phyloP scores from a whole-genome alignment of 2,888 invertebrate species.

The Frankliniella intonsa region DNA sequence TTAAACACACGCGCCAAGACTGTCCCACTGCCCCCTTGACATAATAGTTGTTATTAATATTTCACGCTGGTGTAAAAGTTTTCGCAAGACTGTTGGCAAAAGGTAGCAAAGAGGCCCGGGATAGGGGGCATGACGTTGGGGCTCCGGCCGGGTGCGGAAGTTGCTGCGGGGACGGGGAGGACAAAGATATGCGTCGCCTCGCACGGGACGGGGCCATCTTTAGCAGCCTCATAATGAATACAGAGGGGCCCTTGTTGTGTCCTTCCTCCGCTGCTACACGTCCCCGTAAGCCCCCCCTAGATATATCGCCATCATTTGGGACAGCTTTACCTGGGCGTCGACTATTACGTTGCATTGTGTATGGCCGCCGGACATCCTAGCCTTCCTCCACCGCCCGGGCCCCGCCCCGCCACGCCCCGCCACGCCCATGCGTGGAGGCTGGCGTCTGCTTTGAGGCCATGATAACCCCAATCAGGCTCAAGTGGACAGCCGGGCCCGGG shows the following conservation, averaged over 20 bases:
- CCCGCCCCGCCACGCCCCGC: neutral
- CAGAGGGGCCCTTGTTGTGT: constrained; percentile 3
- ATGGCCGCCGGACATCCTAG: neutral
- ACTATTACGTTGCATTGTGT: neutral
- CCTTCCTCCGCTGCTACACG: neutral
- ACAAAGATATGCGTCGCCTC: too few species aligned
- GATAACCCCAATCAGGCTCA: constrained; percentile 20
- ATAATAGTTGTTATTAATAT: too few species aligned
- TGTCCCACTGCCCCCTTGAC: too few species aligned
- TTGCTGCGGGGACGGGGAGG: too few species aligned
- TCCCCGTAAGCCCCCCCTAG: neutral
- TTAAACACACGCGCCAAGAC: too few species aligned
- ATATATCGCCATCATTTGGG: constrained; percentile 22
- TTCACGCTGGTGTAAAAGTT: too few species aligned
- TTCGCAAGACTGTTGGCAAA: too few species aligned
- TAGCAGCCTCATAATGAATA: constrained; percentile 15
- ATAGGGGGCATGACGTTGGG: too few species aligned
- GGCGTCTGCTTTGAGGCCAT: neutral
- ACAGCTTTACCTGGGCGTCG: neutral
- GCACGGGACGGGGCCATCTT: neutral
- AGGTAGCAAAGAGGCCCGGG: too few species aligned
- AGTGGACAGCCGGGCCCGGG: neutral
- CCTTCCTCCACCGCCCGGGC: neutral
- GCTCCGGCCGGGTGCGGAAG: too few species aligned
- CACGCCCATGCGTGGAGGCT: neutral